These are phyloP conservation scores for Macropus fuliginosus DNA, from an alignment of 2,797 vertebrate genomes.

Conservation along the genomic window DNA sequence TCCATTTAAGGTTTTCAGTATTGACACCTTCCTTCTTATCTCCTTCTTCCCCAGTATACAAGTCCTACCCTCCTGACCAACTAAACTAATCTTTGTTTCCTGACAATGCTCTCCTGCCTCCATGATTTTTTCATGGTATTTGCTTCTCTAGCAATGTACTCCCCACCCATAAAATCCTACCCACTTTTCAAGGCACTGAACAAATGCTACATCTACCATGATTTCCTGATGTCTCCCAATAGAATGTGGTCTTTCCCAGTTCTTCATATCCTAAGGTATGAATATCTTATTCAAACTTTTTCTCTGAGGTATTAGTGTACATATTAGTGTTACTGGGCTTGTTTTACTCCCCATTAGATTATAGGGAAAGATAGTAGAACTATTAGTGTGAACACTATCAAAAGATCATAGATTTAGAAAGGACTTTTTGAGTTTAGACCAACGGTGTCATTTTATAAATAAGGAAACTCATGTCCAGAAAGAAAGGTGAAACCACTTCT, in stretches of 20 bases:
- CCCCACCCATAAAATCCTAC: background rate
- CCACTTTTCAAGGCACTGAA: background rate
- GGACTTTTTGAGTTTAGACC: background rate
- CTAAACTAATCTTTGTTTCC: background rate
- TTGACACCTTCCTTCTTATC: background rate
- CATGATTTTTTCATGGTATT: background rate
- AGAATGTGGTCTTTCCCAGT: background rate
- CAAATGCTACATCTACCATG: background rate
- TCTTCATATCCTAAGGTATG: background rate
- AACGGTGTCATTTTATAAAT: background rate
- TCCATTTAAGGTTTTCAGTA: background rate
- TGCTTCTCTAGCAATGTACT: background rate
- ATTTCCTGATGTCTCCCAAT: background rate
- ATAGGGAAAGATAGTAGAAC: background rate
- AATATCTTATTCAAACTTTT: background rate
- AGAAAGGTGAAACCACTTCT: background rate
- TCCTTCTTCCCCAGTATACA: background rate
- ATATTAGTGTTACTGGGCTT: background rate
- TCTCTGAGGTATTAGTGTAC: background rate
- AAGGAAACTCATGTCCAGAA: background rate
- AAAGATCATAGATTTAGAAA: background rate
- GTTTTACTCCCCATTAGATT: background rate
- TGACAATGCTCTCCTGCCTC: background rate
- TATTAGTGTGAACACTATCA: background rate
- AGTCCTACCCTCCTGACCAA: background rate